These are phyloP conservation scores for Galerucella nymphaeae DNA, from an alignment of 2,888 invertebrate species.

Conservation along the genomic window DNA sequence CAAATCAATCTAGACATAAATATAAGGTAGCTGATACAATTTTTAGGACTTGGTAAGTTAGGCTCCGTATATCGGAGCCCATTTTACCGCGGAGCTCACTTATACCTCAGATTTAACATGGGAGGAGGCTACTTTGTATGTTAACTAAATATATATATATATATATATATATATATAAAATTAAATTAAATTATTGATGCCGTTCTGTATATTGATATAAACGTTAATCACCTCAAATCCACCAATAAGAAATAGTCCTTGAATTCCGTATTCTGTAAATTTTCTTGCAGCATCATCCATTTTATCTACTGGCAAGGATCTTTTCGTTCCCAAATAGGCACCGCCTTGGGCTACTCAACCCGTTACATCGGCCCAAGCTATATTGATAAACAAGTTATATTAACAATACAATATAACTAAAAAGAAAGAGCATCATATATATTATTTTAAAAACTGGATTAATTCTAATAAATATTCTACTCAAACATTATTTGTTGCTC, in stretches of 20 bases:
- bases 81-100: no score
- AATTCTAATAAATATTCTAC: no score
- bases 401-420: not conserved
- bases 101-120: no score
- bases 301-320: conserved; percentile 86
- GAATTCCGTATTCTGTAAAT: conserved; percentile 88
- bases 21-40: no score
- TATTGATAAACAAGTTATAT: not conserved
- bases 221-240: conserved; percentile 34
- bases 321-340: conserved; percentile 95
- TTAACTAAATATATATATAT: no score
- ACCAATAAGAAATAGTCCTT: conserved; percentile 66
- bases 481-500: no score
- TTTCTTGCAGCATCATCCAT: conserved; percentile 85
- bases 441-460: not conserved
- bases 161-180: conserved; percentile 62
- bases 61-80: no score
- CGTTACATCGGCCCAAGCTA: conserved; percentile 31
- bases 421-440: not conserved
- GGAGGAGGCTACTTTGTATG: no score
- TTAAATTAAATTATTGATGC: not conserved
- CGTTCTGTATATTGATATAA: not conserved
- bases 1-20: no score
- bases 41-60: no score
- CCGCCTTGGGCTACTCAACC: conserved; percentile 97